Base-by-base conservation (phyloP, 2,888 invertebrate species). In the Hypercompe scribonia region DNA sequence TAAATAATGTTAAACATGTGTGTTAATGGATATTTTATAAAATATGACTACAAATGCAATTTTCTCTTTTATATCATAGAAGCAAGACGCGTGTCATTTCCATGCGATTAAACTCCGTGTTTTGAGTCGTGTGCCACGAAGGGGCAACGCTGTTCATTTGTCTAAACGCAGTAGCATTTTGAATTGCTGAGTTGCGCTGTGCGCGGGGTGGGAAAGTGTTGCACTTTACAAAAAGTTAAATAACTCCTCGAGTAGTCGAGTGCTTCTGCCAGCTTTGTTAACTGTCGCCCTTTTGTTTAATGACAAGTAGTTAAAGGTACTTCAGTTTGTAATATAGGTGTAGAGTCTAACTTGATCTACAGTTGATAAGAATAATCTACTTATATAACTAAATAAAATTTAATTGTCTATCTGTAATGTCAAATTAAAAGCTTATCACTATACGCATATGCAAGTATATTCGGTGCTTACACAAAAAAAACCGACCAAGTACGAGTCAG, bases 141-240 rank as follows among this genome's bases (percentile, higher is more conserved):
- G 94, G 95, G 95, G 93, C 91, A 90, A 87, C 93, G 92, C 87
- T 93, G 94, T 94, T 94, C 95, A 95, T 95, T 95, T 95, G 94
- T 95, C 92, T 95, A 94, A 95, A 94, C 92, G 94, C 92, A 92
- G 92, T 91, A 90, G 91, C 92, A 84, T 86, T 93, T 88, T 90
- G 91, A 89, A 93, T 94, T 91, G 90, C 92, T 87, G 91, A 54
- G 54, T 65, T 68, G 64, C 93, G 83, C 80, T 74, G 75, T 74
- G 84, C 79, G 82, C 86, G 90, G 91, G 92, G 93, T 94, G 95
- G 94, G 94, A 95, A 95, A 95, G 93, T 94, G 94, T 95, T 95
- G 94, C 95, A 94, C 94, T 95, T 94, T 93, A 93, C 89, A 92
- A 94, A 93, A 93, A 94, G 93, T 94, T 93, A 94, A 95, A 94